These are phyloP conservation scores for Cyaniris semiargus DNA, from an alignment of 2,888 invertebrate genomes.

Conservation along the genomic window DNA sequence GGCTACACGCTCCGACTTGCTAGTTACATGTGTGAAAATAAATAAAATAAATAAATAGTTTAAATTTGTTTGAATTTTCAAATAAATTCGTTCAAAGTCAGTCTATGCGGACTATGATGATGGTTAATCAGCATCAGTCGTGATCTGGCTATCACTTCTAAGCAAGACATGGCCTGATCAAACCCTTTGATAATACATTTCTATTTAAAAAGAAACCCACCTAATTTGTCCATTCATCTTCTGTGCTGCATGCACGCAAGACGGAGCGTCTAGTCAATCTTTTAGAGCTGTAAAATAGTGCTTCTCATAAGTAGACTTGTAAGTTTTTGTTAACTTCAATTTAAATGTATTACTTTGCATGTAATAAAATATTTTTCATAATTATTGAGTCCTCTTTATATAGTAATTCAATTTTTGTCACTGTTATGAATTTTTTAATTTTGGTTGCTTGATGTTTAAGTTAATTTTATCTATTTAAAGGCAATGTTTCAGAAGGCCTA, in stretches of 20 bases:
- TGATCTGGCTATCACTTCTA: too few species aligned
- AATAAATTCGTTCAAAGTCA: too few species aligned
- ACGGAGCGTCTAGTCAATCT: not conserved
- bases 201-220: too few species aligned
- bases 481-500: constrained; percentile 8
- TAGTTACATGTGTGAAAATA: not conserved
- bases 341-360: not conserved
- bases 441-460: not conserved
- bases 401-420: not conserved
- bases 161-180: too few species aligned
- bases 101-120: too few species aligned
- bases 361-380: not conserved
- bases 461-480: not conserved
- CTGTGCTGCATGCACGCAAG: not conserved
- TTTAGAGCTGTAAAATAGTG: not conserved
- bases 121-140: too few species aligned
- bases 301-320: not conserved
- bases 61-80: too few species aligned
- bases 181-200: too few species aligned
- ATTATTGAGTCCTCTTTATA: too few species aligned
- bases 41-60: too few species aligned
- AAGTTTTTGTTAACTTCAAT: not conserved
- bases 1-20: not conserved
- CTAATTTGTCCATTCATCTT: too few species aligned
- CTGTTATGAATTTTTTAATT: not conserved